Evolutionary conservation across 2,113 vertebrate species (phyloP).

Genomic region (Anseranas semipalmata): DNA sequence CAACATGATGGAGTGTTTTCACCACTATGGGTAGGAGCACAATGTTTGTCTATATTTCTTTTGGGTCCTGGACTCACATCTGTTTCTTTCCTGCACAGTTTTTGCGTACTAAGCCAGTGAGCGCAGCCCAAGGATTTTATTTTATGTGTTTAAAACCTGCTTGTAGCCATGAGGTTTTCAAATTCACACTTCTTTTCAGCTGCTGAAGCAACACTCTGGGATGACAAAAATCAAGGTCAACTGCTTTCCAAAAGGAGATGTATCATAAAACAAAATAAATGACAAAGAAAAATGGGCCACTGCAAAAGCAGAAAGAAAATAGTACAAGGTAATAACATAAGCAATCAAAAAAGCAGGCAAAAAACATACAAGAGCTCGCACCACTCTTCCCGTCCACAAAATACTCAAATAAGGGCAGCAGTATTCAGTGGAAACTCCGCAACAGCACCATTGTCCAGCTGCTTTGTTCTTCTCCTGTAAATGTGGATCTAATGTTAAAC

Average conservation of each 20-base stretch:
- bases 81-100: neutral
- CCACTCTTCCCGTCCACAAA: neutral
- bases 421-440: neutral
- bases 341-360: neutral
- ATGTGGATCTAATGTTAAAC: neutral
- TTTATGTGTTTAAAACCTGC: neutral
- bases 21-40: neutral
- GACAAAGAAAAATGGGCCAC: neutral
- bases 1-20: neutral
- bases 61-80: neutral
- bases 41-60: neutral
- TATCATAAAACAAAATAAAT: neutral
- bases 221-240: neutral
- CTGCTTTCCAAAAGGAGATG: neutral
- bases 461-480: neutral
- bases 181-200: slow-evolving; percentile 1
- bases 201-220: neutral
- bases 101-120: neutral
- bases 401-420: neutral
- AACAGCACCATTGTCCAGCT: neutral
- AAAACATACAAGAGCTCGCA: neutral
- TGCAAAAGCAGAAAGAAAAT: neutral
- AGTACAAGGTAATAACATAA: neutral
- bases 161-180: neutral
- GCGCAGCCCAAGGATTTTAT: neutral